Evolutionary conservation across 2,888 invertebrate genomes (phyloP), one percentile per base, ranked within the genome.

Genomic region (Cacoxenus indagator): DNA sequence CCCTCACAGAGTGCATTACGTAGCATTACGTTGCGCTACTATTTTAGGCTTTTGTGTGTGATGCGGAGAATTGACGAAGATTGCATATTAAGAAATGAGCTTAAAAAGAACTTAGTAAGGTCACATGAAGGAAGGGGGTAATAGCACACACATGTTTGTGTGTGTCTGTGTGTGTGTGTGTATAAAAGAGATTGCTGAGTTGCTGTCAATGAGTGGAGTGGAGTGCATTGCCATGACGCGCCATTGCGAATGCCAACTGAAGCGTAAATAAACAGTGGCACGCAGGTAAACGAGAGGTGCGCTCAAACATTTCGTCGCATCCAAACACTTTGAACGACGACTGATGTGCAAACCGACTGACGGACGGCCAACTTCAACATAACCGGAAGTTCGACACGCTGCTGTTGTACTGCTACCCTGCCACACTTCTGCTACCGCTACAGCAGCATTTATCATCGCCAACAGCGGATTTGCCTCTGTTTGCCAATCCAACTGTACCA

Each of bases 251-350:
- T 51, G 66, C 68, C 76, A 73, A 81, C 82, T 80, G 81, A 80
- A 80, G 79, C 80, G 78, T 81, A 65, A 82, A 81, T 70, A 43
- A 48, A 17, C 51, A 51, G 45, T 43, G 45, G 45, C 45, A n/a
- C 1, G 3, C 45, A n/a, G n/a, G n/a, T n/a, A n/a, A n/a, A n/a
- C n/a, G n/a, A n/a, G n/a, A n/a, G n/a, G n/a, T n/a, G n/a, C n/a
- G n/a, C n/a, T n/a, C 76, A 81, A 81, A 81, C 81, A 78, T 73
- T 74, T 75, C 73, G 43, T 64, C 45, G n/a, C 77, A 71, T 70
- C 43, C 67, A 67, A 75, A 67, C 24, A 51, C 11, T n/a, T 69
- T 46, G 66, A 62, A 48, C 51, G 64, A 70, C 62, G 51, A 59
- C 67, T 22, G 37, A 67, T 71, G 69, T 77, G 75, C 70, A 70